Evolutionary conservation across 2,888 invertebrate genomes (phyloP), one percentile per base, ranked within the genome.

Genomic region (Schrankia costaestrigalis): DNA sequence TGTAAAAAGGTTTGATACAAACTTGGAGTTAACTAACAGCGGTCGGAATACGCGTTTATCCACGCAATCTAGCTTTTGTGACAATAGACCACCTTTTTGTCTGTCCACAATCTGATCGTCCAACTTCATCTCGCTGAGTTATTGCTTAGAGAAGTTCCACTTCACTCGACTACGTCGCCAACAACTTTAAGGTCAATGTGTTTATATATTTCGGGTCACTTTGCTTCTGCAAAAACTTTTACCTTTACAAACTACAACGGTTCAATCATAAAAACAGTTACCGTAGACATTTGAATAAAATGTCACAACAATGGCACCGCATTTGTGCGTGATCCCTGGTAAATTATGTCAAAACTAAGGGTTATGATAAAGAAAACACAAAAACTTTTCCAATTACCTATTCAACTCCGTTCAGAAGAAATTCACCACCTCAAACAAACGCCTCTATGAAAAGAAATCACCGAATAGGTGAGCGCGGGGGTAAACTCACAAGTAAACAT

Each of bases 401-500:
- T 79, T 82, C 78, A 82, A 73, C 63, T 69, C 67, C 64, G 64
- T 76, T 74, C 69, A 63, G 63, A 70, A 71, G 68, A 74, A 81
- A 76, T 71, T 71, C 73, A 67, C 69, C 63, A 69, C 64, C 71
- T 75, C 67, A 72, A 79, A 83, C 79, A 79, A 80, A 74, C 78
- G 78, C 72, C 65, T 76, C 73, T 75, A 76, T 81, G 80, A 77
- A 81, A 84, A 85, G 82, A 86, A 87, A 86, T 84, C 85, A 80
- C 77, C 82, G 76, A 84, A 84, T 85, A 84, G 86, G 85, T 86
- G 81, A 82, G 79, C 71, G 78, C 71, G 69, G 74, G 70, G 74
- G 79, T 78, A 82, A 84, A 85, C 81, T 84, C 80, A 76, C 75
- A 65, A 83, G 84, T 86, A 85, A 87, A 87, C 82, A 86, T 86